Base-by-base conservation (phyloP, 2,888 invertebrate species). In the Cremastinae sp. region DNA sequence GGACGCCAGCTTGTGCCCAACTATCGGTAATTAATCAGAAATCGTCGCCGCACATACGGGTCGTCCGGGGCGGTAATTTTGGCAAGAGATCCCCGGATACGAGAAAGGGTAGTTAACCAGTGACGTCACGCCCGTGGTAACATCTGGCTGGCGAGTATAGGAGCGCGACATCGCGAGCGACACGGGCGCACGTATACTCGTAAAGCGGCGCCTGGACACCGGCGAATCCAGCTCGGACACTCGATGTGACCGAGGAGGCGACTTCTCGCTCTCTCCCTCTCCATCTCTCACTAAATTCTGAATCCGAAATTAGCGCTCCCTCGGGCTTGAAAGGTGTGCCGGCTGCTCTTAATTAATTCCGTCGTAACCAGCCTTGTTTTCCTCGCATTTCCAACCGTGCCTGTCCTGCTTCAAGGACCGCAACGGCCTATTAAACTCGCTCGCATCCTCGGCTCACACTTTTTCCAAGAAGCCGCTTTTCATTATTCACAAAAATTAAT, bases 21-120 rank as follows among this genome's bases (percentile, higher is more conserved):
- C 89, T 87, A 89, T 89, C 87, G 89, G 88, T 86, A 89, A 89
- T 89, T 90, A 89, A 89, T 89, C 88, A 90, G 89, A 88, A 62
- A 89, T 89, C 87, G 88, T 89, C 88, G 87, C 86, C 84, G 84
- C 84, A 82, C 84, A 87, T 85, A 47, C 16, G 14, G 84, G 86
- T 84, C 84, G 84, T 82, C 82, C 80, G 79, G 22, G 7, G 75
- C 62, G 79, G 69, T 64, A 76, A 59, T 68, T 59, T 16, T 34
- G 47, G 59, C 66, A 61, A 45, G 65, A 56, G 59, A 61, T 51
- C n/a, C 43, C 61, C 45, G 62, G 66, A 59, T 69, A 61, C 74
- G 47, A 41, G 47, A 47, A 53, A 84, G 84, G 85, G 85, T 88
- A 88, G 89, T 89, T 89, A 89, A 88, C 88, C 88, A 88, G 88